Conservation (phyloP, 2,797 vertebrate species). For the Chlorospingus flavigularis region DNA sequence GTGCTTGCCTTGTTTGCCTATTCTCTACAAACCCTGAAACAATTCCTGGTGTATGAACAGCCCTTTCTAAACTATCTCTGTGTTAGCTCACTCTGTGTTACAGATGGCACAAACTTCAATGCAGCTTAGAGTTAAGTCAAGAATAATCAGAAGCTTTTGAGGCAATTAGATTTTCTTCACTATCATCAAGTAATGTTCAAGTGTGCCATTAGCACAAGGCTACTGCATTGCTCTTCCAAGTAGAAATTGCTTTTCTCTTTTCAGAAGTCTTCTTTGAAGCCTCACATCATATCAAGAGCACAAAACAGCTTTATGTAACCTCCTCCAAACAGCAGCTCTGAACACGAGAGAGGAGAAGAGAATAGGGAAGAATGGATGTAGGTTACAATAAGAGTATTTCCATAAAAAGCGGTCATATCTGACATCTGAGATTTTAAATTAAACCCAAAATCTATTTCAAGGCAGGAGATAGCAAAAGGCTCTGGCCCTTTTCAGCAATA, state of each 20-base stretch:
- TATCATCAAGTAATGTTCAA: slow-evolving; percentile 28
- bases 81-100: neutral
- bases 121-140: neutral
- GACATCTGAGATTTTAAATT: slow-evolving; percentile 60
- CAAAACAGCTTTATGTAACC: slow-evolving; percentile 63
- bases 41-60: neutral
- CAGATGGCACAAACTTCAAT: neutral
- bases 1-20: neutral
- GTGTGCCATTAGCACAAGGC: slow-evolving; percentile 26
- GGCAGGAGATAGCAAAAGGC: slow-evolving; percentile 37
- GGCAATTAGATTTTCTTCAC: slow-evolving; percentile 4
- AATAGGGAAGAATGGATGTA: slow-evolving; percentile 32
- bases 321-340: slow-evolving; percentile 48
- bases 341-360: neutral
- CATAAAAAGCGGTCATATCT: slow-evolving; percentile 41
- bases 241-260: slow-evolving; percentile 47
- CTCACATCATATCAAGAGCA: slow-evolving; percentile 29
- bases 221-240: neutral
- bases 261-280: slow-evolving; percentile 52
- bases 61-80: neutral
- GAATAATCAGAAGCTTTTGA: slow-evolving; percentile 10
- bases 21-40: neutral
- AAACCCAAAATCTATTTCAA: slow-evolving; percentile 60
- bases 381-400: slow-evolving; percentile 54
- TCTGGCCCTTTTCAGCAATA: slow-evolving; percentile 47